Evolutionary conservation across 2,797 vertebrate species (phyloP).

Genomic region (Sphenopsis melanotis): DNA sequence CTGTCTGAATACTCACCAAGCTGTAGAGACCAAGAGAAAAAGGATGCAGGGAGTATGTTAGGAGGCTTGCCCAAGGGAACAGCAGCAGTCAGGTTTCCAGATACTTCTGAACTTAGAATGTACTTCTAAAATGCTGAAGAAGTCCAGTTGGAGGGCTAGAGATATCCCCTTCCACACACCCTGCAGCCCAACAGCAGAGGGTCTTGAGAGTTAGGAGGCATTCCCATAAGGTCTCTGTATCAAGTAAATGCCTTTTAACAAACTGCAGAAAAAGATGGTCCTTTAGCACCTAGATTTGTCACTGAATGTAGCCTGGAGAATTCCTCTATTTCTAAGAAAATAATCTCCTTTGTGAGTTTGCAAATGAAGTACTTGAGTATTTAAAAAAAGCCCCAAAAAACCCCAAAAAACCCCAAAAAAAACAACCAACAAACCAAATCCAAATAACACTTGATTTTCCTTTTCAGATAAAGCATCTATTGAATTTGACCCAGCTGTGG

Average conservation of each 20-base stretch:
- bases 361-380: background rate
- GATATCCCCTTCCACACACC: background rate
- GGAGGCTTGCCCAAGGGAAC: background rate
- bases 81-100: background rate
- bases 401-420: background rate
- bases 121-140: background rate
- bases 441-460: background rate
- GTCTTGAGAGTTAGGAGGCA: background rate
- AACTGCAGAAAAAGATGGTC: background rate
- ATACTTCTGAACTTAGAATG: background rate
- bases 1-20: background rate
- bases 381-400: background rate
- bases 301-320: background rate
- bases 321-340: background rate
- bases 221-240: background rate
- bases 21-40: background rate
- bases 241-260: background rate
- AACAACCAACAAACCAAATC: background rate
- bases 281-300: background rate
- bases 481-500: background rate
- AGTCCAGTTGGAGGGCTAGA: background rate
- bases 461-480: background rate
- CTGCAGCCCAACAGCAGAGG: background rate
- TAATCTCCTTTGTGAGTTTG: background rate
- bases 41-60: background rate